A percentile compares a stretch with the other conserved stretches of the same genome.
Evolutionary conservation across 2,888 invertebrate species (phyloP).

Genomic region (Strigamia transsilvanica): DNA sequence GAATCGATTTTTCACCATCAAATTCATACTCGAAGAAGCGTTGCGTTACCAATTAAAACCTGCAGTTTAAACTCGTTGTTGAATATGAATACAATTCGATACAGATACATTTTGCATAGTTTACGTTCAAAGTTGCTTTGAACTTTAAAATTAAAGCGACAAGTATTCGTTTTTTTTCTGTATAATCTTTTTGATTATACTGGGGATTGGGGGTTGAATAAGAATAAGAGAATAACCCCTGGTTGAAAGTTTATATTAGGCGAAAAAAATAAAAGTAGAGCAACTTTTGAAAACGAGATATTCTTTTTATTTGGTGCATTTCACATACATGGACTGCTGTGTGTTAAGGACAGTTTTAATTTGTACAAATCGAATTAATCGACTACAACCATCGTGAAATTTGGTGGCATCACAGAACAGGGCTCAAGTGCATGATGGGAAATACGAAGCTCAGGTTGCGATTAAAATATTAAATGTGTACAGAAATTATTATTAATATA

Average conservation of each 20-base stretch:
- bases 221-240: too few relatives aligned
- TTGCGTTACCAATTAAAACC: slow-evolving; percentile 12
- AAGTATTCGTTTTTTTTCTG: too few relatives aligned
- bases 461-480: not conserved
- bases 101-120: too few relatives aligned
- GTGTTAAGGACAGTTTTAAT: slow-evolving; percentile 44
- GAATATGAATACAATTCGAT: too few relatives aligned
- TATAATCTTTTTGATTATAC: too few relatives aligned
- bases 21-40: not conserved
- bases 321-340: slow-evolving; percentile 45
- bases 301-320: slow-evolving; percentile 45
- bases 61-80: not conserved
- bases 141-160: too few relatives aligned
- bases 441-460: slow-evolving; percentile 17
- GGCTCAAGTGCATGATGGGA: slow-evolving; percentile 43
- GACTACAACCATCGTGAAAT: slow-evolving; percentile 45
- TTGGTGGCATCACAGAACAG: slow-evolving; percentile 46
- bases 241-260: too few relatives aligned
- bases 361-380: slow-evolving; percentile 35
- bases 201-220: too few relatives aligned
- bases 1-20: slow-evolving; percentile 33
- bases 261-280: not conserved
- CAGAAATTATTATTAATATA: not conserved
- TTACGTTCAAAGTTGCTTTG: too few relatives aligned
- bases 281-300: slow-evolving; percentile 28